These are phyloP conservation scores for Centropyge bicolor DNA, from an alignment of 2,797 vertebrate genomes.

Conservation along the genomic window DNA sequence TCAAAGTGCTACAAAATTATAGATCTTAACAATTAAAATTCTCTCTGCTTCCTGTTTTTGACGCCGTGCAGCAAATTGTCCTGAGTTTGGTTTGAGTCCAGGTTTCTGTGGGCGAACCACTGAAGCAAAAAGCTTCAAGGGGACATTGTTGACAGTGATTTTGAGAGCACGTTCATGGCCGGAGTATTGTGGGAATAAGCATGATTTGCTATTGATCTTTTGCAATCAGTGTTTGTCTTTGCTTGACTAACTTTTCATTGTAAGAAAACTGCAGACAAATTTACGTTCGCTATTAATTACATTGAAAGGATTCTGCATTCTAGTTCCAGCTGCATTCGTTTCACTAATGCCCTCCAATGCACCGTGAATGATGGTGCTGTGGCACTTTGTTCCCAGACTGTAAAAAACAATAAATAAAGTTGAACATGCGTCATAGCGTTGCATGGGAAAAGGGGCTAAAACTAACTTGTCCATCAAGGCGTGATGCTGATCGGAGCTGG, in stretches of 20 bases:
- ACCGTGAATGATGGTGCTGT: too few relatives aligned
- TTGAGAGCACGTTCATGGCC: background rate
- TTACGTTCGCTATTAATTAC: background rate
- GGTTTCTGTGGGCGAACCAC: background rate
- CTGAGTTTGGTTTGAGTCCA: constrained; percentile 7
- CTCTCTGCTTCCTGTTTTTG: background rate
- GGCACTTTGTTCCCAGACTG: too few relatives aligned
- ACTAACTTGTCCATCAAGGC: too few relatives aligned
- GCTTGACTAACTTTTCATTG: background rate
- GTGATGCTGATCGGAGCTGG: too few relatives aligned
- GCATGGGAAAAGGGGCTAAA: too few relatives aligned
- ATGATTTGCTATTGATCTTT: background rate
- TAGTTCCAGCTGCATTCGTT: background rate
- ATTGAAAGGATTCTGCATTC: background rate
- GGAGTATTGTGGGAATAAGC: background rate
- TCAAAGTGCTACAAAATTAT: background rate
- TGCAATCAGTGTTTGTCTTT: background rate
- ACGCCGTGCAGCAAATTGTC: background rate
- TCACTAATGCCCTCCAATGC: background rate
- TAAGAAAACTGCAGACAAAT: background rate
- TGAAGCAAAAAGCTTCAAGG: constrained; percentile 10
- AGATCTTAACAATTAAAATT: background rate
- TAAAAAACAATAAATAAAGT: too few relatives aligned
- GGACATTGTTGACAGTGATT: background rate
- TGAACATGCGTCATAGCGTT: too few relatives aligned